These are phyloP conservation scores for Morpho deidamia DNA, from an alignment of 2,888 invertebrate genomes.

Conservation along the genomic window DNA sequence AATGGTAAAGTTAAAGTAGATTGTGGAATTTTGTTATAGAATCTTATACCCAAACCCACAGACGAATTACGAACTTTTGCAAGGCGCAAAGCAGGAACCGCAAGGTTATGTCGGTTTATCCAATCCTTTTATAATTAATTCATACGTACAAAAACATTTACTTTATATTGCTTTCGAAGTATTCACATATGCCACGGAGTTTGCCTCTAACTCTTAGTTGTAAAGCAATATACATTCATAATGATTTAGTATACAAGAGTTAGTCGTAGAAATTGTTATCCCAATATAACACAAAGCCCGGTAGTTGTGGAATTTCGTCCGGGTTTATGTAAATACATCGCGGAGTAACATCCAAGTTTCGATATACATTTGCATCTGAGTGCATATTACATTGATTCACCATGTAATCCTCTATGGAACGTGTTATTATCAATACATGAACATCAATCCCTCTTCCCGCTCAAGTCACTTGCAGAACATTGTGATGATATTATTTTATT, in stretches of 20 bases:
- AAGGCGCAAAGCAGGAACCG: too few species aligned
- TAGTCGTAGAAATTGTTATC: slow-evolving; percentile 9
- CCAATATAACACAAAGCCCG: slow-evolving; percentile 16
- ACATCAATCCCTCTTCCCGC: too few species aligned
- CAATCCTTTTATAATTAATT: too few species aligned
- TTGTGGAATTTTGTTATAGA: too few species aligned
- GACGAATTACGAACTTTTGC: too few species aligned
- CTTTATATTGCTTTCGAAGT: too few species aligned
- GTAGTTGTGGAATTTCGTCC: slow-evolving; percentile 14
- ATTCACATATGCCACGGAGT: background rate
- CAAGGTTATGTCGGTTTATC: too few species aligned
- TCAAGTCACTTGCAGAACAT: too few species aligned
- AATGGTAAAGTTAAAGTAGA: too few species aligned
- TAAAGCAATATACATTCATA: slow-evolving; percentile 6
- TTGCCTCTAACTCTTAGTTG: background rate
- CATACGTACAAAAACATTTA: too few species aligned
- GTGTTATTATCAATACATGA: slow-evolving; percentile 17
- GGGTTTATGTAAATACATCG: slow-evolving; percentile 22
- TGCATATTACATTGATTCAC: slow-evolving; percentile 25
- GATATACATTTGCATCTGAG: slow-evolving; percentile 28
- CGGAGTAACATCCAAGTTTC: slow-evolving; percentile 23
- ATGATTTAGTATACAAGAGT: slow-evolving; percentile 1
- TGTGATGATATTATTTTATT: too few species aligned
- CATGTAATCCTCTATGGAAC: slow-evolving; percentile 19
- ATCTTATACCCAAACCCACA: too few species aligned